These are phyloP conservation scores for Acestrorhynchus altus DNA, from an alignment of 2,797 vertebrate species.

Conservation along the genomic window DNA sequence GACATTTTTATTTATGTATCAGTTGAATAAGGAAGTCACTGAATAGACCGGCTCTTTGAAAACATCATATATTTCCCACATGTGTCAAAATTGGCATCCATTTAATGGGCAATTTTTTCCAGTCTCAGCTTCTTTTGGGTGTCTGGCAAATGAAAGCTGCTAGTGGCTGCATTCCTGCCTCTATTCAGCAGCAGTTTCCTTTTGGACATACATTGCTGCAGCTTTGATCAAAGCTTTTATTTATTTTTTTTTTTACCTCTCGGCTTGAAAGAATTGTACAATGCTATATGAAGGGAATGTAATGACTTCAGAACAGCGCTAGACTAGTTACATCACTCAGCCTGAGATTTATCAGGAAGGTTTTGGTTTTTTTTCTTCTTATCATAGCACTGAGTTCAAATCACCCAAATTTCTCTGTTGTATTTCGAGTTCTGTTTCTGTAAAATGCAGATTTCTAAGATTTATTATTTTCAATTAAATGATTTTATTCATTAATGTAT, in stretches of 20 bases:
- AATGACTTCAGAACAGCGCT: constrained; percentile 21
- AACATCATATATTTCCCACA: constrained; percentile 14
- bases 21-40: not conserved
- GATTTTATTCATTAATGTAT: not conserved
- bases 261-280: constrained; percentile 21
- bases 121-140: not conserved
- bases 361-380: not conserved
- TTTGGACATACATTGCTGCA: constrained; percentile 5
- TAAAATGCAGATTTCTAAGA: no score
- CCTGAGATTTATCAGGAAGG: constrained; percentile 4
- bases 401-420: not conserved
- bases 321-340: not conserved
- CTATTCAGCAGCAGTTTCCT: not conserved
- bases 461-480: not conserved
- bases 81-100: not conserved
- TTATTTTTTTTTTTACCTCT: constrained; percentile 22
- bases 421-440: not conserved
- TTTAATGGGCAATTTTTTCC: constrained; percentile 26
- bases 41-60: not conserved
- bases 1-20: constrained; percentile 13
- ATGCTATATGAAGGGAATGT: constrained; percentile 18
- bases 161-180: constrained; percentile 14
- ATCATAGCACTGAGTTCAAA: constrained; percentile 5
- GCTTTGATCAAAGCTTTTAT: constrained; percentile 37
- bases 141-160: constrained; percentile 29